Evolutionary conservation across 2,113 vertebrate genomes (phyloP).

Genomic region (Cichladusa arquata): DNA sequence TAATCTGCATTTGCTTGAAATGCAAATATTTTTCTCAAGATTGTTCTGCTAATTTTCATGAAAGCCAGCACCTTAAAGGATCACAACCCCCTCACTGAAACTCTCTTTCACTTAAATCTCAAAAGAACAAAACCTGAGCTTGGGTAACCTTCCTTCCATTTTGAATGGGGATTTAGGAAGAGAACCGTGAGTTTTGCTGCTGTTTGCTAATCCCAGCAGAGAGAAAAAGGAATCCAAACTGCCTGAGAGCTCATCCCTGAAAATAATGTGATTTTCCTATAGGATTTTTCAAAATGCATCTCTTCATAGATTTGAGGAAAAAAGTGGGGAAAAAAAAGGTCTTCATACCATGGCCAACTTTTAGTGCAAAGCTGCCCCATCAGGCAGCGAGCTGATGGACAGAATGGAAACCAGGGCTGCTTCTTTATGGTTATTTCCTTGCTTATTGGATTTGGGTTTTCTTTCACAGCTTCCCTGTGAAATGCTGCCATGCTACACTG

Average conservation of each 20-base stretch:
- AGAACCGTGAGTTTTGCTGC: conserved; percentile 14
- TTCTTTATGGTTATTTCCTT: conserved; percentile 50
- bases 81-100: not conserved
- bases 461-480: conserved; percentile 13
- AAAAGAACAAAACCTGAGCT: conserved; percentile 19
- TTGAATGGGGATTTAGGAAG: conserved; percentile 8
- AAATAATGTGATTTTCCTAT: conserved; percentile 46
- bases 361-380: conserved; percentile 29
- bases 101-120: not conserved
- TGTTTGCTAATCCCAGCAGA: conserved; percentile 18
- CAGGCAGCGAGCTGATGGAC: not conserved
- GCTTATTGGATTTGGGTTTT: conserved; percentile 60
- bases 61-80: not conserved
- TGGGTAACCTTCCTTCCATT: not conserved
- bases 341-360: not conserved
- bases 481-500: conserved; percentile 32
- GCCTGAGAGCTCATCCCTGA: conserved; percentile 29
- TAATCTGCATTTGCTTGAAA: not conserved
- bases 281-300: not conserved
- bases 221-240: conserved; percentile 26
- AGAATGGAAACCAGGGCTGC: conserved; percentile 4
- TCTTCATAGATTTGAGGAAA: not conserved
- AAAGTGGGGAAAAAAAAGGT: not conserved
- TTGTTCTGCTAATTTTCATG: not conserved
- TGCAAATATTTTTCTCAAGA: conserved; percentile 9